A percentile compares a stretch with the other conserved stretches of the same genome.
These are phyloP conservation scores for Stenopsyche tienmushanensis DNA, from an alignment of 1,140 invertebrate species.

Conservation along the genomic window DNA sequence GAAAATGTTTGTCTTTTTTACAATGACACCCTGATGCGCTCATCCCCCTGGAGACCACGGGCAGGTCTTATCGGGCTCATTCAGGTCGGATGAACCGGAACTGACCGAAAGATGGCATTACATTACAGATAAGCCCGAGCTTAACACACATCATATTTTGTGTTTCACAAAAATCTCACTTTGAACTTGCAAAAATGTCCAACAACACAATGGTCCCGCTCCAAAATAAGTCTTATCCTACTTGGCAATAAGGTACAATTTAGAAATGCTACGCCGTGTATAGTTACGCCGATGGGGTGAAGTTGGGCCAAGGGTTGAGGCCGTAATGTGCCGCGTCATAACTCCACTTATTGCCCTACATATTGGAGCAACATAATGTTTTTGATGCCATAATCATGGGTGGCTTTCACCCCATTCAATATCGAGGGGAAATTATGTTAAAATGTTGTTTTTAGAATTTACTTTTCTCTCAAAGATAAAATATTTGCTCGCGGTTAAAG, in stretches of 20 bases:
- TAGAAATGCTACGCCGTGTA: too few species aligned
- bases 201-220: background rate
- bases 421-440: background rate
- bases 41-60: background rate
- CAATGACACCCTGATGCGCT: background rate
- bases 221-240: too few species aligned
- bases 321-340: constrained; percentile 40
- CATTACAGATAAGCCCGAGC: constrained; percentile 35
- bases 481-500: too few species aligned
- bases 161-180: constrained; percentile 38
- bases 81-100: constrained; percentile 40
- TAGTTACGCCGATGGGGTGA: constrained; percentile 12
- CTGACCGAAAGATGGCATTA: constrained; percentile 41
- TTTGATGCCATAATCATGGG: background rate
- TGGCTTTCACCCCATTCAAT: background rate
- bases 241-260: too few species aligned
- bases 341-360: constrained; percentile 43
- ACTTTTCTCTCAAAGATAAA: too few species aligned
- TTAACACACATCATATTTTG: constrained; percentile 40
- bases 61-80: constrained; percentile 36
- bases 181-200: background rate
- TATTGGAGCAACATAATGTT: constrained; percentile 31
- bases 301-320: constrained; percentile 17
- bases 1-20: background rate
- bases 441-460: too few species aligned